Base-by-base conservation (phyloP, 2,113 vertebrate species). In the Gymnorhina tibicen region DNA sequence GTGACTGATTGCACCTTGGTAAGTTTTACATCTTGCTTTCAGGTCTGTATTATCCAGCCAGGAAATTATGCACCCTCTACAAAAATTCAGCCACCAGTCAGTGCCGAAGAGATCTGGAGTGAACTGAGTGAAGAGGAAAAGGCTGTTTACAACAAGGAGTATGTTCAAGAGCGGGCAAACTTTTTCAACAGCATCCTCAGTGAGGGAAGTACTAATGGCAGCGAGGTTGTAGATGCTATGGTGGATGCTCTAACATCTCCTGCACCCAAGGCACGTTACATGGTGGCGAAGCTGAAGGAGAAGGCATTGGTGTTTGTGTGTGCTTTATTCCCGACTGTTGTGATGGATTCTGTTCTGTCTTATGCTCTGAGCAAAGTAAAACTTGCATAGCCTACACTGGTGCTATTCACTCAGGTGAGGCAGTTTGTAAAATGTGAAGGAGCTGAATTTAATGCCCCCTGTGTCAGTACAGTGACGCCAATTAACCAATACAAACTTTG, bases 1-100 rank as follows among this genome's bases (percentile, higher is more conserved):
- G 30, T 67, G 89, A 56, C 32, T 79, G 89, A 96, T 39, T 89
- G 60, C 66, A 79, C 50, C 50, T 72, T 89, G 83, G 1, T 78
- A 84, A 67, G 44, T 75, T 68, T 72, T 44, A 50, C 50, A 16
- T 85, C 69, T 96, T 42, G 11, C 74, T 97, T 91, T 58, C 53
- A 99, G 98, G 98, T 98, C 62, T 98, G 96, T 90, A 97, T 98
- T 96, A 98, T 98, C 85, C 98, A 98, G 95, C 98, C 98, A 16
- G 98, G 98, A 35, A 98, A 98, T 77, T 98, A 98, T 33, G 96
- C 98, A 41, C 94, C 53, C 39, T 98, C 98, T 53, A 98, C 98
- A 73, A 98, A 97, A 81, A 98, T 99, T 55, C 67, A 98, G 56
- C 96, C 87, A 27, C 94, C 63, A 26, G 95, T 97, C 66, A 97